A percentile compares a stretch with the other conserved stretches of the same genome.
These are phyloP conservation scores for Pocota personata DNA, from an alignment of 2,888 invertebrate species.

Conservation along the genomic window DNA sequence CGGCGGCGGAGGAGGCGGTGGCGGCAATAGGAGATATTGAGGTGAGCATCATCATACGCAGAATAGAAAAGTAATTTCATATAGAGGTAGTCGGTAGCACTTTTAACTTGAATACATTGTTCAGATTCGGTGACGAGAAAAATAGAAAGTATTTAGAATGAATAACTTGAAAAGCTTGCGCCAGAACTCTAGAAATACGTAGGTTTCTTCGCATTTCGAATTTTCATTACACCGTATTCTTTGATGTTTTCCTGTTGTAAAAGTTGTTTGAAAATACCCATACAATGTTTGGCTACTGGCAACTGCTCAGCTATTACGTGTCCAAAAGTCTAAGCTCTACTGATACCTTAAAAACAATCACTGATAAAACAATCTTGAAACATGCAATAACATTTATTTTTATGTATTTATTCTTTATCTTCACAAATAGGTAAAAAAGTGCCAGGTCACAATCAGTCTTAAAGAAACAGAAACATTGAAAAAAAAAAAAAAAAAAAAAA, in stretches of 20 bases:
- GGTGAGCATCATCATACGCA: constrained; percentile 40
- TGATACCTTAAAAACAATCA: constrained; percentile 46
- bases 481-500: constrained; percentile 32
- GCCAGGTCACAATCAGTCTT: constrained; percentile 71
- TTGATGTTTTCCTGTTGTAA: background rate
- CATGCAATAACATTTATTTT: constrained; percentile 54
- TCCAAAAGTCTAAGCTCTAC: constrained; percentile 39
- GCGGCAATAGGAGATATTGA: constrained; percentile 69
- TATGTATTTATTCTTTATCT: constrained; percentile 71
- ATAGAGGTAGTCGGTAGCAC: background rate
- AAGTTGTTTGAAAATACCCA: background rate
- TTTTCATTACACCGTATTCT: background rate
- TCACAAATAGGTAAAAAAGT: constrained; percentile 71
- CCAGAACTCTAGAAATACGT: constrained; percentile 30
- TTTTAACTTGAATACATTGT: background rate
- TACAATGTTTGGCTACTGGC: constrained; percentile 12
- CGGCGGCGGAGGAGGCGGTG: constrained; percentile 50
- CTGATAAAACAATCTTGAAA: constrained; percentile 16
- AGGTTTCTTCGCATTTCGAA: constrained; percentile 30
- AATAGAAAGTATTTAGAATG: constrained; percentile 3
- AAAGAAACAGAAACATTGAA: constrained; percentile 52
- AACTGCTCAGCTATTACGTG: constrained; percentile 17
- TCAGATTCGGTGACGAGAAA: constrained; percentile 6
- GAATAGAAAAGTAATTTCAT: background rate
- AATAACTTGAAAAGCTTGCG: background rate